phyloP scores from a whole-genome alignment of 2,888 invertebrate genomes.

The Campopleginae sp. region DNA sequence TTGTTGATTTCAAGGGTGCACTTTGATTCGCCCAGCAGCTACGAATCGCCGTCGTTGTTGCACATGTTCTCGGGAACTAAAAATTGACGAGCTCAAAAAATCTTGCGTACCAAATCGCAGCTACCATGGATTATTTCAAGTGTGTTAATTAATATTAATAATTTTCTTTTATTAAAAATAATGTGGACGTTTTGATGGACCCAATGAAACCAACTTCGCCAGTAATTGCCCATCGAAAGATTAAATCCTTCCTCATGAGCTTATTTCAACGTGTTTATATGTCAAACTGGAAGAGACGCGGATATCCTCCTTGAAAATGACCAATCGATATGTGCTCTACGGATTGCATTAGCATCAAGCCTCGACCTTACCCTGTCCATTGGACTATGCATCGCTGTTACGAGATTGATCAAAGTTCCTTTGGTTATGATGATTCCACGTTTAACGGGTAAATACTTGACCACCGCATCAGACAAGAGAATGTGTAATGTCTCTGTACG shows the following conservation, averaged over 20 bases:
- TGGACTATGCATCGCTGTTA: constrained; percentile 44
- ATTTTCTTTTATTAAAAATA: too few relatives aligned
- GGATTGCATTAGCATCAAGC: background rate
- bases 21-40: background rate
- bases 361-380: constrained; percentile 16
- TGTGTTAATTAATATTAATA: too few relatives aligned
- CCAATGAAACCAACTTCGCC: constrained; percentile 63
- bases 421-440: constrained; percentile 77
- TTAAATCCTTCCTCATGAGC: background rate
- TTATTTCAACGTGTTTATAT: constrained; percentile 20
- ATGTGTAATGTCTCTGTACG: background rate
- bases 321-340: background rate
- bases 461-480: constrained; percentile 38
- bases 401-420: constrained; percentile 80
- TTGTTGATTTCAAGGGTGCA: constrained; percentile 24
- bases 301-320: constrained; percentile 6
- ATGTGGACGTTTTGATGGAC: constrained; percentile 71
- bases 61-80: background rate
- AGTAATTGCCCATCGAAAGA: constrained; percentile 64
- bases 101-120: too few relatives aligned
- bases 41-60: background rate
- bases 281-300: constrained; percentile 16
- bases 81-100: background rate
- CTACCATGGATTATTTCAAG: too few relatives aligned
- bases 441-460: constrained; percentile 65